Evolutionary conservation across 1,140 invertebrate genomes (phyloP).

Genomic region (Pantala flavescens): DNA sequence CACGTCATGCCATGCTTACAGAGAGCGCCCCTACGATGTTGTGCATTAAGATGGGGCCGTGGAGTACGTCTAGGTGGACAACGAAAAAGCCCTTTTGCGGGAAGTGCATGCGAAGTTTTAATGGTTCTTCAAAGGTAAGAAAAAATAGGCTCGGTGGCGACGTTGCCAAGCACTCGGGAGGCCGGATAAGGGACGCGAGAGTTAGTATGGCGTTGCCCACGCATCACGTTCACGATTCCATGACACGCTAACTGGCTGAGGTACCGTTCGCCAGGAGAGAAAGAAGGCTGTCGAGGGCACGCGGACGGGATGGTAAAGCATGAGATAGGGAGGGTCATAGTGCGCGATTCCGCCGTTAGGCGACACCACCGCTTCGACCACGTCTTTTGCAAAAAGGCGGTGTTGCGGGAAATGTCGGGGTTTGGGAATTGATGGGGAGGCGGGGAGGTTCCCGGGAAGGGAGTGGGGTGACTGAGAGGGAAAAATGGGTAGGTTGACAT

Average conservation of each 20-base stretch:
- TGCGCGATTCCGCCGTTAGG: not conserved
- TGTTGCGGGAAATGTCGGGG: no score
- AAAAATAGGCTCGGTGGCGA: not conserved
- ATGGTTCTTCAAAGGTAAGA: no score
- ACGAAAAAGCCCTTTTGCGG: no score
- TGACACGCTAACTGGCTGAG: not conserved
- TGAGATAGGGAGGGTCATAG: not conserved
- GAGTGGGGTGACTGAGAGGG: not conserved
- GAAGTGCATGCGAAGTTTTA: no score
- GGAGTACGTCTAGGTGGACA: no score
- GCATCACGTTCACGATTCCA: conserved; percentile 3
- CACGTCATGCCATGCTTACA: no score
- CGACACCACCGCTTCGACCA: not conserved
- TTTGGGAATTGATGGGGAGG: not conserved
- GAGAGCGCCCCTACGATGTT: no score
- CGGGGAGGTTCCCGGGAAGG: not conserved
- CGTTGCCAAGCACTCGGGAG: not conserved
- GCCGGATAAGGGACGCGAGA: not conserved
- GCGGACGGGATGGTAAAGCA: not conserved
- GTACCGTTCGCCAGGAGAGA: not conserved
- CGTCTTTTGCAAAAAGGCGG: not conserved
- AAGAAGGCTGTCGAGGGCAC: not conserved
- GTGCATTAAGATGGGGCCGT: no score
- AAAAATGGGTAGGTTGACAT: not conserved
- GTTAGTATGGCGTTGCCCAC: not conserved